phyloP scores from a whole-genome alignment of 2,113 vertebrate species.

The Neogobius melanostomus region DNA sequence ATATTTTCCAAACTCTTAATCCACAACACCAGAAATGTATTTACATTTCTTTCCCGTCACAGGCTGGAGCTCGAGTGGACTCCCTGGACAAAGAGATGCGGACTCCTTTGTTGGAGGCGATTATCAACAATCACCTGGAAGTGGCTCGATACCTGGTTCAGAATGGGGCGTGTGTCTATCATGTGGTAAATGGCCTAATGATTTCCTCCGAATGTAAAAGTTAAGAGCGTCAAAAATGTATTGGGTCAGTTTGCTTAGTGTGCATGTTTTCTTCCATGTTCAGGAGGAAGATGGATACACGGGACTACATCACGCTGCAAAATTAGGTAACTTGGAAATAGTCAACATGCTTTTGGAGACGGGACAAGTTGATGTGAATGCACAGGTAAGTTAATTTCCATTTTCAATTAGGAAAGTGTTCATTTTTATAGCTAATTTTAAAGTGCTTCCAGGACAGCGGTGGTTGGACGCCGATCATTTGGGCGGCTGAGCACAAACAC shows the following conservation, averaged over 20 bases:
- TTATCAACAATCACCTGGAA: constrained; percentile 86
- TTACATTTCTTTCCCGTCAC: constrained; percentile 2
- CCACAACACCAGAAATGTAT: no score
- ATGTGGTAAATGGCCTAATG: constrained; percentile 68
- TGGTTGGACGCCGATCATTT: constrained; percentile 93
- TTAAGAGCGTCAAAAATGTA: not conserved
- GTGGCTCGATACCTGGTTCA: constrained; percentile 84
- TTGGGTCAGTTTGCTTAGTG: not conserved
- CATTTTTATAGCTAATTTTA: not conserved
- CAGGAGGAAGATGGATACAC: constrained; percentile 91
- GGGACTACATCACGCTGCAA: constrained; percentile 90
- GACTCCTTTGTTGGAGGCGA: constrained; percentile 87
- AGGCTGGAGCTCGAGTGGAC: constrained; percentile 90
- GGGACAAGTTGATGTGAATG: constrained; percentile 89
- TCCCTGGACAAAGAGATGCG: constrained; percentile 84
- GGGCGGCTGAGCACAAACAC: constrained; percentile 92
- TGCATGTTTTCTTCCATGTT: not conserved
- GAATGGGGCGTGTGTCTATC: constrained; percentile 84
- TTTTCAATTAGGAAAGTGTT: not conserved
- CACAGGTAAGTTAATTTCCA: constrained; percentile 76
- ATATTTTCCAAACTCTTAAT: no score
- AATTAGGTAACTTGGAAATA: constrained; percentile 86
- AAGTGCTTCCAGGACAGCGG: constrained; percentile 80
- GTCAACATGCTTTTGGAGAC: constrained; percentile 86
- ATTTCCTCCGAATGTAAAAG: no score